phyloP scores from a whole-genome alignment of 2,888 invertebrate species.

The Machimus atricapillus region DNA sequence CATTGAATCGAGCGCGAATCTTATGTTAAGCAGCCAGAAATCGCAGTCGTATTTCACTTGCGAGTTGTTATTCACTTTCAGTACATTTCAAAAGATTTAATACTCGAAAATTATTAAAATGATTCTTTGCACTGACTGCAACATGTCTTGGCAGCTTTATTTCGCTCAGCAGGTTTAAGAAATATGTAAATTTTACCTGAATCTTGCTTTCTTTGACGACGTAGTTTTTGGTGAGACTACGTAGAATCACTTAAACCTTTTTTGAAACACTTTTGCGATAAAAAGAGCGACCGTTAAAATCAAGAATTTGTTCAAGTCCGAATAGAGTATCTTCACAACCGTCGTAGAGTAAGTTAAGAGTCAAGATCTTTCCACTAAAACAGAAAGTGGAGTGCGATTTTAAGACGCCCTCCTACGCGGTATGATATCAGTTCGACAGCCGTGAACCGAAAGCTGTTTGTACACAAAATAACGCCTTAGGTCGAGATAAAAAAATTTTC shows the following conservation, averaged over 20 bases:
- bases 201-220: not conserved
- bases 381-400: not conserved
- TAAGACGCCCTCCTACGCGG: not conserved
- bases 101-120: not conserved
- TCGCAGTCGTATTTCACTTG: not conserved
- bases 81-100: not conserved
- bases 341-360: not conserved
- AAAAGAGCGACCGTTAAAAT: not conserved
- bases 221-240: not conserved
- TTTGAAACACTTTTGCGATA: not conserved
- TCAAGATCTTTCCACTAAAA: not conserved
- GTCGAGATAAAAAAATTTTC: not conserved
- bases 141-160: not conserved
- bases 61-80: not conserved
- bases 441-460: not conserved
- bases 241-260: not conserved
- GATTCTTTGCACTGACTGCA: not conserved
- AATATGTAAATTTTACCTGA: not conserved
- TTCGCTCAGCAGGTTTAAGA: not conserved
- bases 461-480: not conserved
- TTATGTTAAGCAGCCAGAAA: not conserved
- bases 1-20: not conserved
- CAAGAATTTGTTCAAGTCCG: not conserved
- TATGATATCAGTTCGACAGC: not conserved
- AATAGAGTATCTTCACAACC: not conserved